Evolutionary conservation across 2,888 invertebrate species (phyloP).

Genomic region (Dusona sp.): DNA sequence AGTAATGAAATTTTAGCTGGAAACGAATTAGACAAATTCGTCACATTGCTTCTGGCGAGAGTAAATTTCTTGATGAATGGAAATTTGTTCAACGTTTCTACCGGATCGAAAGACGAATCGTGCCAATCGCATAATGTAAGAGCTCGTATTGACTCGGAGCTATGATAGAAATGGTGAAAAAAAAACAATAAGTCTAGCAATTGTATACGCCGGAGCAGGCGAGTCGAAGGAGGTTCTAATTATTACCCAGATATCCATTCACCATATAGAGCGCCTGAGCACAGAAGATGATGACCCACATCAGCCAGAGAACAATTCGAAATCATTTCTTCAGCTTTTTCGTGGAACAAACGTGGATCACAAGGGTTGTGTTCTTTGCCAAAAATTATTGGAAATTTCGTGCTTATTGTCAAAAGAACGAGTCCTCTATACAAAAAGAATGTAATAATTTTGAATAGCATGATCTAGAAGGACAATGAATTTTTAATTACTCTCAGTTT

Average conservation of each 20-base stretch:
- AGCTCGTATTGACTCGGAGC: conserved; percentile 62
- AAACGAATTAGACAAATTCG: conserved; percentile 74
- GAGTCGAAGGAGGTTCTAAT: conserved; percentile 12
- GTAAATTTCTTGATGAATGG: conserved; percentile 74
- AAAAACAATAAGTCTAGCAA: not conserved
- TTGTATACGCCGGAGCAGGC: not conserved
- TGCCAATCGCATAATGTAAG: conserved; percentile 77
- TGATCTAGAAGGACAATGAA: not conserved
- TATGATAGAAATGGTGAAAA: conserved; percentile 17
- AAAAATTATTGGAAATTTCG: conserved; percentile 11
- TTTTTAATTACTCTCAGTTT: too few relatives aligned
- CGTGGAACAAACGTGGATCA: conserved; percentile 15
- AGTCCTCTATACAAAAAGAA: conserved; percentile 20
- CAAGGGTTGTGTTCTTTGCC: conserved; percentile 57
- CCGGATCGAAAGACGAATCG: conserved; percentile 75
- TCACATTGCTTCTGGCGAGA: conserved; percentile 77
- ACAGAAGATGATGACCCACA: conserved; percentile 70
- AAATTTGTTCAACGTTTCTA: conserved; percentile 74
- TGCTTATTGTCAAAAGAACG: conserved; percentile 17
- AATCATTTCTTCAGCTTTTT: conserved; percentile 2
- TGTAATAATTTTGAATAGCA: not conserved
- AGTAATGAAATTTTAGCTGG: conserved; percentile 73
- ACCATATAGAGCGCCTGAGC: conserved; percentile 73
- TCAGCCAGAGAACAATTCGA: conserved; percentile 66
- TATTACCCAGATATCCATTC: conserved; percentile 55